phyloP scores from a whole-genome alignment of 2,797 vertebrate genomes.

The Lepus oiostolus region DNA sequence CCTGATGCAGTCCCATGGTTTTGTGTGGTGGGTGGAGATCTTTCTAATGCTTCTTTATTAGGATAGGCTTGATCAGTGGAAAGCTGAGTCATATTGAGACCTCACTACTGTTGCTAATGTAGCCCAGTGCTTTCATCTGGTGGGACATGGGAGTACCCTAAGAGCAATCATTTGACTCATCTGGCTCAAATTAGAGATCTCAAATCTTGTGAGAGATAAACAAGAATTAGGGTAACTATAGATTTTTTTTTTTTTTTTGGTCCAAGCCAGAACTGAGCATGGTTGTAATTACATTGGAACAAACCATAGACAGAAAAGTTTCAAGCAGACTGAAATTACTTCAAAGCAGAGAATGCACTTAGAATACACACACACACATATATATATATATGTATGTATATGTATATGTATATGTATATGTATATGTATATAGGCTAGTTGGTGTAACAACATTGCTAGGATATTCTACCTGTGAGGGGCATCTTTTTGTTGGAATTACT shows the following conservation, averaged over 20 bases:
- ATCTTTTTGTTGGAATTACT: not conserved
- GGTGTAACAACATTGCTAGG: not conserved
- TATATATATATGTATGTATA: too few species aligned
- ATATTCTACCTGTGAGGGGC: not conserved
- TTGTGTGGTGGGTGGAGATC: constrained; percentile 34
- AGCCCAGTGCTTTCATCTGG: not conserved
- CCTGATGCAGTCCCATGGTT: constrained; percentile 72
- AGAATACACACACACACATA: not conserved
- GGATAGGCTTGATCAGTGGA: not conserved
- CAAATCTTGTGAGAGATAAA: not conserved
- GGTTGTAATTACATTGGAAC: not conserved
- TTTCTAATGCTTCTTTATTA: constrained; percentile 29
- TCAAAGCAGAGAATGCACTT: not conserved
- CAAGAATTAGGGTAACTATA: not conserved
- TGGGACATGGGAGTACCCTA: rapidly evolving
- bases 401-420: too few species aligned
- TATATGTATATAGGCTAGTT: not conserved
- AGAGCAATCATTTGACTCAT: not conserved
- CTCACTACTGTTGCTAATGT: not conserved
- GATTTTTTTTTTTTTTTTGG: not conserved
- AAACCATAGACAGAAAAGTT: not conserved
- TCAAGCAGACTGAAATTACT: not conserved
- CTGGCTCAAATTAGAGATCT: not conserved
- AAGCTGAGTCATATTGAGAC: not conserved
- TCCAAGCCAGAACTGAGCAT: not conserved